Evolutionary conservation across 1,140 invertebrate species (phyloP).

Genomic region (Helicoverpa armigera): DNA sequence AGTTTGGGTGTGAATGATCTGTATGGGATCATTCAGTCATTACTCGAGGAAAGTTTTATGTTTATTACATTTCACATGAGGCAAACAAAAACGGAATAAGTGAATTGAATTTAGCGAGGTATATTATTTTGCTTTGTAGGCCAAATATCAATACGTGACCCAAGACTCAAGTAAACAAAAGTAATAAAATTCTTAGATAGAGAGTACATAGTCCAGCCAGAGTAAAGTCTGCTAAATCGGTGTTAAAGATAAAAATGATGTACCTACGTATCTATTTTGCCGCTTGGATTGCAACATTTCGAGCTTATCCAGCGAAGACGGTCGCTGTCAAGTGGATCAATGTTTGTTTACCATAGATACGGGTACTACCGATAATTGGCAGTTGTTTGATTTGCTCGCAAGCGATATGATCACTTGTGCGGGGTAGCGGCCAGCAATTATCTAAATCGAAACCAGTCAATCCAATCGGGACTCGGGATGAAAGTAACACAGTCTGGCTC

Average conservation of each 20-base stretch:
- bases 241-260: conserved; percentile 48
- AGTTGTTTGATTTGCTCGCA: conserved; percentile 53
- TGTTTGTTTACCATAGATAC: conserved; percentile 51
- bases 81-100: too few relatives aligned
- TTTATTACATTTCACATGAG: too few relatives aligned
- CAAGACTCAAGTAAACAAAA: not conserved
- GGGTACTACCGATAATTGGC: conserved; percentile 53
- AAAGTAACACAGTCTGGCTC: not conserved
- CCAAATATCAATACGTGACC: too few relatives aligned
- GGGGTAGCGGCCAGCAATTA: not conserved
- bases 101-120: too few relatives aligned
- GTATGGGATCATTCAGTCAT: too few relatives aligned
- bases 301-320: conserved; percentile 1
- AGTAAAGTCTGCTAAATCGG: conserved; percentile 1
- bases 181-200: conserved; percentile 1
- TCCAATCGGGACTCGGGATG: too few relatives aligned
- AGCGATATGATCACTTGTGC: not conserved
- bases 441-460: conserved; percentile 5
- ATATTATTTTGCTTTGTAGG: too few relatives aligned
- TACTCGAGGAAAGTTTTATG: too few relatives aligned
- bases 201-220: not conserved
- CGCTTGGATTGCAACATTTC: conserved; percentile 50
- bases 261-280: not conserved
- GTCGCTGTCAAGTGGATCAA: conserved; percentile 43
- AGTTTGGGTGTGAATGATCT: not conserved